Base-by-base conservation (phyloP, 2,888 invertebrate species). In the Torymus aiolomorphi region DNA sequence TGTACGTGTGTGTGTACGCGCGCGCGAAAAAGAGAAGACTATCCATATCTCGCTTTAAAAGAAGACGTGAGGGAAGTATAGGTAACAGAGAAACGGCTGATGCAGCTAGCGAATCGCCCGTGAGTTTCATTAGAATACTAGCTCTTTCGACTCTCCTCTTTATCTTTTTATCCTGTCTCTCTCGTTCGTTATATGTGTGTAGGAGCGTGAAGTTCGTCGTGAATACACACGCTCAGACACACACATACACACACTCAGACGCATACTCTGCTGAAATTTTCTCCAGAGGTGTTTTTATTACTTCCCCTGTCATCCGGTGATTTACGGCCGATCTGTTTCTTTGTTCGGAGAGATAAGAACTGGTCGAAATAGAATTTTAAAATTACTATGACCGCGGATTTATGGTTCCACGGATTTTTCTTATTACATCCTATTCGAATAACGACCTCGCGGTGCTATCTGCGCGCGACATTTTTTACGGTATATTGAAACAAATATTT, bases 41-140 rank as follows among this genome's bases (percentile, higher is more conserved):
- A 71, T 31, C 72, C 59, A 65, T 77, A 42, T 57, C 49, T 70
- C 51, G n/a, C 59, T 51, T 31, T 18, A 49, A 49, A n/a, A 24
- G 52, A 24, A 51, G 51, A 66, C 11, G 49, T 54, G 56, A 65
- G 18, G 63, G 16, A 67, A 54, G 20, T 63, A n/a, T 57, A 14
- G 42, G 11, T 0, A 57, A 59, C 49, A 52, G 24, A 52, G 18
- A 80, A 76, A 76, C 66, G 57, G 59, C 52, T 76, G 80, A 56
- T 59, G 61, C 65, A 62, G 67, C 76, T 5, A 70, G 49, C 49
- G 62, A 80, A 80, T 62, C 59, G 56, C 8, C 8, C n/a, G 18
- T 12, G 14, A 24, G 52, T 75, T 80, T 80, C 76, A 72, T 76
- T 80, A 72, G 62, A 63, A 59, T 63, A 54, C 63, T 72, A 20